Evolutionary conservation across 1,140 invertebrate genomes (phyloP).

Genomic region (Drosophila miranda): DNA sequence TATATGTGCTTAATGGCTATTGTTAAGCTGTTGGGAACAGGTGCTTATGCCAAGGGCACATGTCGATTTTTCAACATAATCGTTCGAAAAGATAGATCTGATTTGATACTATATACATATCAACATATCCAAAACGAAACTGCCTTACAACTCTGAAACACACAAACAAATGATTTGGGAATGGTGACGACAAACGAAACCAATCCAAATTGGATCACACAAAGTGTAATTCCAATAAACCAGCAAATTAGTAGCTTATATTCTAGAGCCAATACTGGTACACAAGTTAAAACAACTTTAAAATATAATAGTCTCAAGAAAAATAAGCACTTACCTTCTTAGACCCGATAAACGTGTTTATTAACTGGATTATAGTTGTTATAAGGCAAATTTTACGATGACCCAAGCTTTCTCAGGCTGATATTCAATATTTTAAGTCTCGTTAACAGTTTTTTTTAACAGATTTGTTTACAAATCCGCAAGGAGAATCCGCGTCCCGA

Average conservation of each 20-base stretch:
- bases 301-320: slow-evolving; percentile 6
- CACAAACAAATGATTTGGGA: slow-evolving; percentile 34
- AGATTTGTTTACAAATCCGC: slow-evolving; percentile 57
- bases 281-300: background rate
- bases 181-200: background rate
- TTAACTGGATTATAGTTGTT: slow-evolving; percentile 6
- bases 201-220: slow-evolving; percentile 12
- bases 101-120: background rate
- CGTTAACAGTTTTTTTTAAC: slow-evolving; percentile 35
- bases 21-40: background rate
- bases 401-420: background rate
- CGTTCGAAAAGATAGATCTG: background rate
- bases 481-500: slow-evolving; percentile 8
- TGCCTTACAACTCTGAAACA: slow-evolving; percentile 66
- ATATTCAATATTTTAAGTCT: slow-evolving; percentile 31
- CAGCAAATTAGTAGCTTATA: background rate
- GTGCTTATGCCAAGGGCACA: background rate
- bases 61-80: background rate
- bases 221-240: too few relatives aligned
- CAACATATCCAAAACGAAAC: background rate
- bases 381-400: slow-evolving; percentile 6
- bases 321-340: slow-evolving; percentile 13
- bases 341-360: slow-evolving; percentile 15
- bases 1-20: slow-evolving; percentile 3
- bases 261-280: background rate